These are phyloP conservation scores for Actias luna DNA, from an alignment of 2,888 invertebrate genomes.

Conservation along the genomic window DNA sequence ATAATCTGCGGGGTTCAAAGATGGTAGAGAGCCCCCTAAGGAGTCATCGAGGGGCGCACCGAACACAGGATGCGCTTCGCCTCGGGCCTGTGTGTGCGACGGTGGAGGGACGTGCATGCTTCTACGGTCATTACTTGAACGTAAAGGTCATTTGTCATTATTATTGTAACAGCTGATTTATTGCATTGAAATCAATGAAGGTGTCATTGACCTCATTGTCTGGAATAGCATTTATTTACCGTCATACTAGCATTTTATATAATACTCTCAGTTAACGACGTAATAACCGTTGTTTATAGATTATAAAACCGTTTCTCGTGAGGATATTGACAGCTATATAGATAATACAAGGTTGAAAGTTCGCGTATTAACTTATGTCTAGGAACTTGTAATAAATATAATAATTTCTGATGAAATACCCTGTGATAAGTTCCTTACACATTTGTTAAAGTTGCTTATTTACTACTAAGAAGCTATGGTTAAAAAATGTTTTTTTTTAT, in stretches of 20 bases:
- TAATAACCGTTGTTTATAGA: background rate
- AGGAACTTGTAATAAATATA: background rate
- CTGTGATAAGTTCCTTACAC: too few species aligned
- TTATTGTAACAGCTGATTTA: constrained; percentile 8
- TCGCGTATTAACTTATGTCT: background rate
- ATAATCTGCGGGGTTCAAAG: too few species aligned
- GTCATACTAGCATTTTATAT: background rate
- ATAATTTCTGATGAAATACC: too few species aligned
- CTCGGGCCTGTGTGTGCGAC: too few species aligned
- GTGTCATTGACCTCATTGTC: constrained; percentile 8
- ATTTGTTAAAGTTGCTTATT: too few species aligned
- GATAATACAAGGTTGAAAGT: background rate
- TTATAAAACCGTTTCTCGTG: background rate
- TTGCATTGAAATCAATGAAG: constrained; percentile 5
- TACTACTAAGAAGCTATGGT: too few species aligned
- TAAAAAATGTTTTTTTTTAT: too few species aligned
- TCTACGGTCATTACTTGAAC: background rate
- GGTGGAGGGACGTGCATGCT: too few species aligned
- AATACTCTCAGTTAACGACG: background rate
- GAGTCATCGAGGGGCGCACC: too few species aligned
- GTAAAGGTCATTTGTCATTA: constrained; percentile 1
- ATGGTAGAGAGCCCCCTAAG: too few species aligned
- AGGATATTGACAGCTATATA: background rate
- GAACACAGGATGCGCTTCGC: too few species aligned
- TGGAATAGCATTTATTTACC: background rate